These are phyloP conservation scores for Menidia beryllina DNA, from an alignment of 2,113 vertebrate genomes.

Conservation along the genomic window DNA sequence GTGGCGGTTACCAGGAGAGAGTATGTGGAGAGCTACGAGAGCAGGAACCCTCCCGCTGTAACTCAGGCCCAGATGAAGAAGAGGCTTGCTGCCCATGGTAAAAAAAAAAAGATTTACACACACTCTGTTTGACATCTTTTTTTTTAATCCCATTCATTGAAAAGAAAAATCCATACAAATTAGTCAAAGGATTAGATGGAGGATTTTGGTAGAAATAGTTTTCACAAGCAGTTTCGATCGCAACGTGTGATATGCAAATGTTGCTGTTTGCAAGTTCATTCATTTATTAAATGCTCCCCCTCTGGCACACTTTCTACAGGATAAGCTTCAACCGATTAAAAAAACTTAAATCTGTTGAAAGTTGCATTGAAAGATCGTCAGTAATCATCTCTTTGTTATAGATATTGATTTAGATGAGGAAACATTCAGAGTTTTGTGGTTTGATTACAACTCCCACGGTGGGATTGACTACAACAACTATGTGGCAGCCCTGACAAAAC, in stretches of 20 bases:
- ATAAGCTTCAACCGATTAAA: background rate
- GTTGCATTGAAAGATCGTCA: background rate
- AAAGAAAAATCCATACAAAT: background rate
- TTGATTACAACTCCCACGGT: constrained; percentile 1
- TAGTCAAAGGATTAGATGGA: background rate
- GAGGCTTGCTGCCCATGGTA: constrained; percentile 49
- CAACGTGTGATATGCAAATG: background rate
- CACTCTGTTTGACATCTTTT: background rate
- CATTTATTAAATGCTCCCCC: background rate
- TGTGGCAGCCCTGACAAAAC: constrained; percentile 59
- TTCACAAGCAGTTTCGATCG: background rate
- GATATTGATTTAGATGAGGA: constrained; percentile 55
- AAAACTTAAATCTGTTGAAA: background rate
- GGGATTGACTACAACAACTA: constrained; percentile 69
- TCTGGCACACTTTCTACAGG: background rate
- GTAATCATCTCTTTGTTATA: background rate
- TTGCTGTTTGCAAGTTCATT: background rate
- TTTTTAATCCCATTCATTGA: background rate
- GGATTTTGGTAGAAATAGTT: background rate
- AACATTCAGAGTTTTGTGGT: constrained; percentile 67
- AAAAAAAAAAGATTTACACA: background rate
- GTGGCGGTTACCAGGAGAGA: constrained; percentile 55
- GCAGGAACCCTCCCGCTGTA: constrained; percentile 32
- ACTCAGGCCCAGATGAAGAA: constrained; percentile 55
- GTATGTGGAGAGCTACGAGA: constrained; percentile 62